phyloP scores from a whole-genome alignment of 2,888 invertebrate genomes.

The Zaprionus bogoriensis region DNA sequence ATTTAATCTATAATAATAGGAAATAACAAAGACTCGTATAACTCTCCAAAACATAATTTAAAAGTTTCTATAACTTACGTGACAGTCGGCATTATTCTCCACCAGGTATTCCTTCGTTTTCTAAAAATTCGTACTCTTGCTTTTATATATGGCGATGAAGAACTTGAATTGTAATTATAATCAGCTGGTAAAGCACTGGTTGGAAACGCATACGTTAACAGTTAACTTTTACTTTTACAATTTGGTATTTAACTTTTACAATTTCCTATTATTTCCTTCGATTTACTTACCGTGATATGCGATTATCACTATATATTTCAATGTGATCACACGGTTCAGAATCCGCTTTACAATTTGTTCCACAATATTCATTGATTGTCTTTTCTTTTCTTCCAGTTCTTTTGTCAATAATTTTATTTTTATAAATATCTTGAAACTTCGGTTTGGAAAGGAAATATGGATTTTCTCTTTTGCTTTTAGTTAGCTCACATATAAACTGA shows the following conservation, averaged over 20 bases:
- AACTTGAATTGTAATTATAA: neutral
- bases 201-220: neutral
- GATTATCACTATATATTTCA: no score
- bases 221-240: no score
- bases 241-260: no score
- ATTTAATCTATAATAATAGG: slow-evolving; percentile 54
- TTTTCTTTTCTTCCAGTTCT: no score
- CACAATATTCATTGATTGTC: no score
- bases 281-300: no score
- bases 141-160: slow-evolving; percentile 68
- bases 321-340: no score
- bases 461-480: neutral
- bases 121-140: slow-evolving; percentile 72
- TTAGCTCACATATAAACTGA: neutral
- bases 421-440: no score
- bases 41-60: neutral
- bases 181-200: neutral
- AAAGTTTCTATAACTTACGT: slow-evolving; percentile 55
- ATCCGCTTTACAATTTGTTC: no score
- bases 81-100: slow-evolving; percentile 73
- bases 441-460: neutral
- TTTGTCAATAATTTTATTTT: no score
- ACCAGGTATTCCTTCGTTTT: slow-evolving; percentile 73
- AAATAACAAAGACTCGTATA: neutral
- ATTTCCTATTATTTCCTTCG: no score